Conservation (phyloP, 2,113 vertebrate genomes). For the Siniperca chuatsi region DNA sequence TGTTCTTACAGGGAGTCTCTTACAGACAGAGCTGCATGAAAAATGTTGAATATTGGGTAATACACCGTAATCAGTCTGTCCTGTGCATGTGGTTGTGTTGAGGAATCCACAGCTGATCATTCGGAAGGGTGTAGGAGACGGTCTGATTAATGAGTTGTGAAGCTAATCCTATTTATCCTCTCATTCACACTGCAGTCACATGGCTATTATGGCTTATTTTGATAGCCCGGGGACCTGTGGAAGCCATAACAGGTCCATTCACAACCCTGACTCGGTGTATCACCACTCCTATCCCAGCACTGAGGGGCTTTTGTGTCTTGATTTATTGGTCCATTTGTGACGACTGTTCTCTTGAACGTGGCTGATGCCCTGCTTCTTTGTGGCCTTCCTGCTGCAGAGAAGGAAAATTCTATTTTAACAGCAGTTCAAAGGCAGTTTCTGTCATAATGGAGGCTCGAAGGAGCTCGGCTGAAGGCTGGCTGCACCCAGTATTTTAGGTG, state of each 20-base stretch:
- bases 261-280: conserved; percentile 37
- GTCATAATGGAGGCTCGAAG: conserved; percentile 64
- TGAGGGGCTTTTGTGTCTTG: conserved; percentile 62
- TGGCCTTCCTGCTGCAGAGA: conserved; percentile 36
- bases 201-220: conserved; percentile 69
- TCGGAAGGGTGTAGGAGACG: conserved; percentile 51
- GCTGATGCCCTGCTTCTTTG: conserved; percentile 43
- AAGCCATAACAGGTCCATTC: conserved; percentile 68
- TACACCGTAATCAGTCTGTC: background rate
- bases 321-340: conserved; percentile 70
- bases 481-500: conserved; percentile 67
- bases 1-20: conserved; percentile 21
- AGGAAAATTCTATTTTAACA: conserved; percentile 41
- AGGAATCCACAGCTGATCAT: conserved; percentile 48
- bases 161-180: conserved; percentile 73
- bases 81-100: conserved; percentile 24
- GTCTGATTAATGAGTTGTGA: conserved; percentile 74
- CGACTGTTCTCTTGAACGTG: conserved; percentile 54
- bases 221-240: conserved; percentile 61
- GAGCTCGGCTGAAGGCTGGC: conserved; percentile 57
- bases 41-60: background rate
- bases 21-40: background rate
- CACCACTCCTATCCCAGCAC: conserved; percentile 21
- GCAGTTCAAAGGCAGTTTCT: conserved; percentile 66
- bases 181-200: conserved; percentile 72